Evolutionary conservation across 2,888 invertebrate genomes (phyloP).

Genomic region (Erebia palarica): DNA sequence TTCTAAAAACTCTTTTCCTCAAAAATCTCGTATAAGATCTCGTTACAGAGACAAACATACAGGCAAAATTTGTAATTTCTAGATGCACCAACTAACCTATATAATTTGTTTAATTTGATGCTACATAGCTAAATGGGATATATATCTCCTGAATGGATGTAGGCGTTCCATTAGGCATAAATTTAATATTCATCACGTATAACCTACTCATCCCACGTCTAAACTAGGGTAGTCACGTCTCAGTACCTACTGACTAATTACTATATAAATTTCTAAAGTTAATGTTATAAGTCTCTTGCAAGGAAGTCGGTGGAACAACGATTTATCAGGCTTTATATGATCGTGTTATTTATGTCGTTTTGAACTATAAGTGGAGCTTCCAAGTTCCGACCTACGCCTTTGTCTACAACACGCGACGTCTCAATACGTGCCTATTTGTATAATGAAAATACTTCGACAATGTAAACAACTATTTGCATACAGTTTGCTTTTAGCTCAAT

Average conservation of each 20-base stretch:
- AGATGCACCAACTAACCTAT: too few relatives aligned
- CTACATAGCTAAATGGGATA: not conserved
- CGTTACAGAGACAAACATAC: too few relatives aligned
- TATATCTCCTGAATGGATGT: not conserved
- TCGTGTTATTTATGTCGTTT: slow-evolving; percentile 8
- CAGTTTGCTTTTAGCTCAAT: not conserved
- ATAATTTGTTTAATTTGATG: too few relatives aligned
- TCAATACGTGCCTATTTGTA: not conserved
- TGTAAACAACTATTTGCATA: not conserved
- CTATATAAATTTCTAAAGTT: not conserved
- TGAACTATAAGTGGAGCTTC: not conserved
- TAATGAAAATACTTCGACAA: not conserved
- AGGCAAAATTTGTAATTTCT: too few relatives aligned
- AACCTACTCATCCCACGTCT: not conserved
- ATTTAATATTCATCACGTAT: slow-evolving; percentile 7
- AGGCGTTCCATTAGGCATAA: not conserved
- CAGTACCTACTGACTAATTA: not conserved
- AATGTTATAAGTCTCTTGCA: not conserved
- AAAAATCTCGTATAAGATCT: too few relatives aligned
- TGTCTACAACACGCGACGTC: slow-evolving; percentile 9
- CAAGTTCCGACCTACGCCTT: slow-evolving; percentile 11
- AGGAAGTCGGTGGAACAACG: not conserved
- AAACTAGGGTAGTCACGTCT: not conserved
- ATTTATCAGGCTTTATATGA: slow-evolving; percentile 1
- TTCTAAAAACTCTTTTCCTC: too few relatives aligned